phyloP scores from a whole-genome alignment of 2,113 vertebrate genomes.

The Cottus gobio region DNA sequence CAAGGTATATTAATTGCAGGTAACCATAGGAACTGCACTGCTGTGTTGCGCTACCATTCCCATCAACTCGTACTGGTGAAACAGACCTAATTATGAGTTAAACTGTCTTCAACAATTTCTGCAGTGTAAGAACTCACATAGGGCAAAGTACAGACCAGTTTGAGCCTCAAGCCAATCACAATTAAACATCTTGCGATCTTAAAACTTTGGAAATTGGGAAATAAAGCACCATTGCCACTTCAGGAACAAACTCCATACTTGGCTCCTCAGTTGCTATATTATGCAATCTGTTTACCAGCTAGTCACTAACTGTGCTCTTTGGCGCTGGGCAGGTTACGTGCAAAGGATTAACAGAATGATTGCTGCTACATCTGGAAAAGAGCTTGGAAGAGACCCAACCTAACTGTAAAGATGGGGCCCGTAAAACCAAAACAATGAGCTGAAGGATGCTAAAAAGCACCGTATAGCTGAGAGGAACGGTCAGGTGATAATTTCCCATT shows the following conservation, averaged over 20 bases:
- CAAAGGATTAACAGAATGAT: too few relatives aligned
- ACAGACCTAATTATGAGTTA: conserved; percentile 5
- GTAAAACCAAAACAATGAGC: neutral
- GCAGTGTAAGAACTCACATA: neutral
- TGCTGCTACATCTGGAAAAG: neutral
- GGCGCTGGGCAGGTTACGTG: neutral
- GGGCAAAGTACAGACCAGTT: neutral
- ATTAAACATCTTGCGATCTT: neutral
- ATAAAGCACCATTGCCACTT: neutral
- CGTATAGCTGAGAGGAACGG: neutral
- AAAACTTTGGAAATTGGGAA: neutral
- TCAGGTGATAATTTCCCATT: neutral
- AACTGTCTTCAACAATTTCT: neutral
- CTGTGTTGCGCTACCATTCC: neutral
- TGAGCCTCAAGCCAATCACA: neutral
- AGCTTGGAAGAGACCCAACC: neutral
- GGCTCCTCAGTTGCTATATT: neutral
- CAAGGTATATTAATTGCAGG: conserved; percentile 24
- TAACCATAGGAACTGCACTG: conserved; percentile 35
- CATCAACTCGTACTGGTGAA: conserved; percentile 10
- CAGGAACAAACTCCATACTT: neutral
- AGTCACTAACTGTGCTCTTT: neutral
- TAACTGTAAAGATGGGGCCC: neutral
- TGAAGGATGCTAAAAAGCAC: neutral
- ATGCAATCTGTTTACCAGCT: neutral